phyloP scores from a whole-genome alignment of 2,888 invertebrate species.

The Callosobruchus maculatus region DNA sequence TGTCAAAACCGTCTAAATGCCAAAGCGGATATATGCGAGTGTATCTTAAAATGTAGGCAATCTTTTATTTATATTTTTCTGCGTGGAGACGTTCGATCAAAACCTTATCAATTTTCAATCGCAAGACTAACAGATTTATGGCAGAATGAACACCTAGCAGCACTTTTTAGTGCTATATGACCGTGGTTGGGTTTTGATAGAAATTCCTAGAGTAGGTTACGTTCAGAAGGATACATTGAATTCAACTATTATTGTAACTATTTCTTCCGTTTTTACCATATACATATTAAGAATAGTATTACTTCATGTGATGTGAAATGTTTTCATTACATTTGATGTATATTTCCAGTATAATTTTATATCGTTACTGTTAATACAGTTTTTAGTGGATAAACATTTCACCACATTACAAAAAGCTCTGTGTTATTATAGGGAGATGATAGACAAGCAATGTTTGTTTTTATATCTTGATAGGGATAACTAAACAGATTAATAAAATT shows the following conservation, averaged over 20 bases:
- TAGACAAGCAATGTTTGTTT: slow-evolving; percentile 57
- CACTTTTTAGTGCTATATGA: too few species aligned
- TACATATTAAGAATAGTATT: background rate
- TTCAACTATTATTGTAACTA: background rate
- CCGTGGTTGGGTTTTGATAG: background rate
- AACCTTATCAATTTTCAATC: background rate
- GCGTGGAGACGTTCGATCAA: background rate
- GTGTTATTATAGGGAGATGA: slow-evolving; percentile 55
- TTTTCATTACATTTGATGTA: slow-evolving; percentile 1
- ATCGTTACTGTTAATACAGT: background rate
- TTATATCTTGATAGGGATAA: slow-evolving; percentile 60
- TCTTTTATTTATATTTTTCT: background rate
- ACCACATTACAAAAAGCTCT: slow-evolving; percentile 52
- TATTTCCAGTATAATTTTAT: background rate
- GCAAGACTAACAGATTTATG: too few species aligned
- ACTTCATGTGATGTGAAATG: slow-evolving; percentile 2
- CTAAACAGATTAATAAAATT: slow-evolving; percentile 52
- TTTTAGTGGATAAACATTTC: slow-evolving; percentile 32
- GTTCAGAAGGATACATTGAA: background rate
- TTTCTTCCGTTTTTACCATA: background rate
- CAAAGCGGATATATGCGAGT: background rate
- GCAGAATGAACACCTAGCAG: too few species aligned
- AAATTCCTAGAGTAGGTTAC: background rate
- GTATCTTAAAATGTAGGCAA: background rate
- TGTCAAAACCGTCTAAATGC: background rate